Evolutionary conservation across 2,888 invertebrate species (phyloP), one percentile per base, ranked within the genome.

Genomic region (Gandaritis pyraliata): DNA sequence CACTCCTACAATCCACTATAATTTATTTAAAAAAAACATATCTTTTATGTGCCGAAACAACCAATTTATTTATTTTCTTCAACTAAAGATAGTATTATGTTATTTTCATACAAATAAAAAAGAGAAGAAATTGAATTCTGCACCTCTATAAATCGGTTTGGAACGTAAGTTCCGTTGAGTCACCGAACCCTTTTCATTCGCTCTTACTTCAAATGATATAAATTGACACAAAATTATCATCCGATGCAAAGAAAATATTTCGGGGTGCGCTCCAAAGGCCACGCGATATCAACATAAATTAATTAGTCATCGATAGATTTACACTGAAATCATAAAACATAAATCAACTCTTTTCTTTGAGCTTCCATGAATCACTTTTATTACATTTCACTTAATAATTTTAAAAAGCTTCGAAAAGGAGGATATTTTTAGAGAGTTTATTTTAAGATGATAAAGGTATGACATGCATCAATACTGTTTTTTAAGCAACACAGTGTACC

Each of bases 101-200:
- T 33, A 52, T 18, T 50, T 41, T 16, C 30, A 51, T 49, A 49
- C 43, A 53, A 50, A 49, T 29, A 45, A 15, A 45, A 41, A 43
- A 23, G 23, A 15, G 16, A 43, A 29, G 5, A 41, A 36, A 47
- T 58, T 53, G 36, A 58, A 46, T 59, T 63, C 18, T 45, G 48
- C 23, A 56, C 52, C 23, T 62, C 50, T 36, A 43, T 43, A 51
- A 50, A 58, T 68, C 51, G 64, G 62, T 64, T 61, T 58, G 50
- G 45, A 62, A 51, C 46, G 45, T 49, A 60, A 61, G 52, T 58
- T 65, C 46, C 52, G 53, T 69, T 74, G 70, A 72, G 74, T 75
- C 68, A 61, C 58, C 58, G 45, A 61, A 80, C 77, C 76, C 70
- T 75, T 78, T 73, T 80, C 75, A 78, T 71, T 61, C 65, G 57